phyloP scores from a whole-genome alignment of 2,797 vertebrate species.

The Poeciliopsis presidionis region DNA sequence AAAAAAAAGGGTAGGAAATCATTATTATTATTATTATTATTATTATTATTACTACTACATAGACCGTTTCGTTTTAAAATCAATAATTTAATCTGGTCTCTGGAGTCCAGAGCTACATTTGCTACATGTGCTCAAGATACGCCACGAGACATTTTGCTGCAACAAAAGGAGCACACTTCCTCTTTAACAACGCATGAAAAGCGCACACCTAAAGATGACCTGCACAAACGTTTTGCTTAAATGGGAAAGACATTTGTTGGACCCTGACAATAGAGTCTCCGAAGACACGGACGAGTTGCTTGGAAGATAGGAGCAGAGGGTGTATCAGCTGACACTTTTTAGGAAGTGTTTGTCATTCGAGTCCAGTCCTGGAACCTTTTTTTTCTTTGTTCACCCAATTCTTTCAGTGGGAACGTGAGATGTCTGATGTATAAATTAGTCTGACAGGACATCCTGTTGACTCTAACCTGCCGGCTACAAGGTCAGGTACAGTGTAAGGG shows the following conservation, averaged over 20 bases:
- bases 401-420: not conserved
- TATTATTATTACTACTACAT: not conserved
- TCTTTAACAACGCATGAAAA: not conserved
- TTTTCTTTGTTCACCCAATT: not conserved
- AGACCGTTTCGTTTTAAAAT: not conserved
- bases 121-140: not conserved
- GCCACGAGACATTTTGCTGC: not conserved
- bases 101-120: not conserved
- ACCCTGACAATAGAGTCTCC: not conserved
- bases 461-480: not conserved
- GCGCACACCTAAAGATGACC: not conserved
- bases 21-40: too few species aligned
- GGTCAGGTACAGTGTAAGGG: not conserved
- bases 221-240: not conserved
- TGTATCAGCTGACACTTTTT: slow-evolving; percentile 4
- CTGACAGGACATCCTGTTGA: not conserved
- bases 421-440: not conserved
- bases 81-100: not conserved
- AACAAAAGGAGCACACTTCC: not conserved
- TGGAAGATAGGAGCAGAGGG: not conserved
- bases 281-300: not conserved
- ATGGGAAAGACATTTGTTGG: not conserved
- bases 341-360: slow-evolving; percentile 18
- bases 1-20: not conserved
- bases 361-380: not conserved